These are phyloP conservation scores for Trileptium ribeirensis DNA, from an alignment of 2,888 invertebrate species.

Conservation along the genomic window DNA sequence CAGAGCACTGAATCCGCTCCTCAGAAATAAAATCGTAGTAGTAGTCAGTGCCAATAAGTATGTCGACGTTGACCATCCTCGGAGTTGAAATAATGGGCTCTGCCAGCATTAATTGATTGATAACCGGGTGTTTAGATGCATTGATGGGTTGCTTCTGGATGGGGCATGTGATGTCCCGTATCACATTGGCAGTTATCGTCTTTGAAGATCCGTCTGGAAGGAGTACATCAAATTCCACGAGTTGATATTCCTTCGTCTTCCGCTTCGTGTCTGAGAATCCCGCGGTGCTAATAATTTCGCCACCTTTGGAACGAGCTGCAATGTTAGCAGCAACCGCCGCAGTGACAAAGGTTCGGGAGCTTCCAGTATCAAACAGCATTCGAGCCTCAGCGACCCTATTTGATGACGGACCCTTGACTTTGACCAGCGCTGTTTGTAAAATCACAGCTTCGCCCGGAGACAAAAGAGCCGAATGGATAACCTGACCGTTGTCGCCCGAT, in stretches of 20 bases:
- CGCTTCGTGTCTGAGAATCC: not conserved
- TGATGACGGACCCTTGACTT: not conserved
- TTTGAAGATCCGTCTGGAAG: not conserved
- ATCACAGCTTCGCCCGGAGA: not conserved
- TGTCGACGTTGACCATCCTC: not conserved
- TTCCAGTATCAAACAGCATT: not conserved
- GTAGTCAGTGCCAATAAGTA: conserved; percentile 10
- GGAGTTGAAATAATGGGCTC: not conserved
- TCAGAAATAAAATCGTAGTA: not conserved
- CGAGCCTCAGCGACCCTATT: not conserved
- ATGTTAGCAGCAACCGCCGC: not conserved
- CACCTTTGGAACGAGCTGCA: not conserved
- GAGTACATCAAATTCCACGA: not conserved
- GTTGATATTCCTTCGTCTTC: not conserved
- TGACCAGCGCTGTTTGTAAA: not conserved
- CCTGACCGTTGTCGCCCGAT: not conserved
- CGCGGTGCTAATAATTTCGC: not conserved
- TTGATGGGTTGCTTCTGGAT: not conserved
- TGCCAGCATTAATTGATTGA: not conserved
- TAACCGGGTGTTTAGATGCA: not conserved
- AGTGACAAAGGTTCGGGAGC: not conserved
- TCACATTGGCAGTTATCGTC: not conserved
- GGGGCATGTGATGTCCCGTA: not conserved
- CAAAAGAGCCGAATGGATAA: not conserved
- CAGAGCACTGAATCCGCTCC: not conserved